A percentile compares a stretch with the other conserved stretches of the same genome.
Evolutionary conservation across 37 sponge, comb jelly and placozoan species (phyloP).

Genomic region (Bolinopsis microptera): DNA sequence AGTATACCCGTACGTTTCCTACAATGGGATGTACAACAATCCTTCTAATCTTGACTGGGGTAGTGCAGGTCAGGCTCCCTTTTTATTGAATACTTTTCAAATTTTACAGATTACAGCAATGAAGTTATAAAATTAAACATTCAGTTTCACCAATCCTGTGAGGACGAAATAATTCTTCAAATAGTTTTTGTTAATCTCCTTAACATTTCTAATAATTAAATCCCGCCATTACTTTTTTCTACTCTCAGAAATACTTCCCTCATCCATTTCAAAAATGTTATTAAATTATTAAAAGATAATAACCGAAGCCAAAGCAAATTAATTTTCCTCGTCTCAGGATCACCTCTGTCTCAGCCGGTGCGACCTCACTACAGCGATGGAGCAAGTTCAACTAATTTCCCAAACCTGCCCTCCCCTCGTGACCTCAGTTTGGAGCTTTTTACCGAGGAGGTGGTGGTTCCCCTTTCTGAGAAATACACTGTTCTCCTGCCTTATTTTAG

Average conservation of each 20-base stretch:
- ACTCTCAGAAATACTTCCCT: no score
- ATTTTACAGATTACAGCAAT: no score
- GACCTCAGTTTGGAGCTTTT: slow-evolving; percentile 31
- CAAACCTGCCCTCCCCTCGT: neutral
- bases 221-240: no score
- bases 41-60: slow-evolving; percentile 92
- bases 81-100: no score
- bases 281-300: no score
- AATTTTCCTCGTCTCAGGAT: neutral
- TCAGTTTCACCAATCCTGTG: no score
- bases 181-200: no score
- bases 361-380: slow-evolving; percentile 49
- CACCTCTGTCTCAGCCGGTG: slow-evolving; percentile 29
- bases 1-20: slow-evolving; percentile 79
- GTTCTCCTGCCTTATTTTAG: slow-evolving; percentile 36
- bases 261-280: no score
- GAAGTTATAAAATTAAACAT: no score
- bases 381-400: neutral
- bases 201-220: neutral
- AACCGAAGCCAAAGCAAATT: neutral
- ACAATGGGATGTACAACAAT: slow-evolving; percentile 98
- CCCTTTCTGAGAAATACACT: slow-evolving; percentile 39
- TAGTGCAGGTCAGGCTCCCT: slow-evolving; percentile 81
- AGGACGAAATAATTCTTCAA: no score
- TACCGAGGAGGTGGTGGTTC: neutral